Conservation (phyloP, 2,888 invertebrate species). For the Eurytoma californica region DNA sequence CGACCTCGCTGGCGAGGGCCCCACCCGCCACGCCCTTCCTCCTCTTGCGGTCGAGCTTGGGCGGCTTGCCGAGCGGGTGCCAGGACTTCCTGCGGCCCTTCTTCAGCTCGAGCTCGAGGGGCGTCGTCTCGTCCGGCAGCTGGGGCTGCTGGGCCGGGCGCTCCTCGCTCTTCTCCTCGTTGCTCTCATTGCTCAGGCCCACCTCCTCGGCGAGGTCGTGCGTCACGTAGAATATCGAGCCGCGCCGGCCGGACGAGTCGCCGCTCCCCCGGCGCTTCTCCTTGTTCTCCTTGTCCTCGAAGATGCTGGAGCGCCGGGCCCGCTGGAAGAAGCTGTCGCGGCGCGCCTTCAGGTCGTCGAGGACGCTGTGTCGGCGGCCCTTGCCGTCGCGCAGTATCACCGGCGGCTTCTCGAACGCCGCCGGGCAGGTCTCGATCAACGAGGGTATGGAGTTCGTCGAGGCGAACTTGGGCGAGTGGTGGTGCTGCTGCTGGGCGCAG, state of each 20-base stretch:
- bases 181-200: conserved; percentile 49
- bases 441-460: conserved; percentile 72
- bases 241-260: conserved; percentile 60
- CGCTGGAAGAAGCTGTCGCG: conserved; percentile 69
- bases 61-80: conserved; percentile 74
- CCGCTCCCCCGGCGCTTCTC: conserved; percentile 45
- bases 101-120: conserved; percentile 67
- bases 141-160: too few relatives aligned
- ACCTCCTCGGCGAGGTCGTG: conserved; percentile 67
- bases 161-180: conserved; percentile 57
- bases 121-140: conserved; percentile 46
- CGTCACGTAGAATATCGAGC: conserved; percentile 72
- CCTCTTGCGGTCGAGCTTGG: conserved; percentile 73
- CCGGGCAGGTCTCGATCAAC: conserved; percentile 62
- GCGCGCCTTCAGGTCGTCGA: conserved; percentile 72
- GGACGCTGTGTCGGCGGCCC: conserved; percentile 69
- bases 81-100: conserved; percentile 81
- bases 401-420: conserved; percentile 33
- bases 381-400: conserved; percentile 62
- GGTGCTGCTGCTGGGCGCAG: conserved; percentile 51
- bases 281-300: conserved; percentile 65
- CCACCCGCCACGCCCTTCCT: conserved; percentile 76
- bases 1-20: conserved; percentile 76
- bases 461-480: conserved; percentile 64
- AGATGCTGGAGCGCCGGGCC: conserved; percentile 67